phyloP scores from a whole-genome alignment of 2,888 invertebrate genomes.

The Serrognathus titanus region DNA sequence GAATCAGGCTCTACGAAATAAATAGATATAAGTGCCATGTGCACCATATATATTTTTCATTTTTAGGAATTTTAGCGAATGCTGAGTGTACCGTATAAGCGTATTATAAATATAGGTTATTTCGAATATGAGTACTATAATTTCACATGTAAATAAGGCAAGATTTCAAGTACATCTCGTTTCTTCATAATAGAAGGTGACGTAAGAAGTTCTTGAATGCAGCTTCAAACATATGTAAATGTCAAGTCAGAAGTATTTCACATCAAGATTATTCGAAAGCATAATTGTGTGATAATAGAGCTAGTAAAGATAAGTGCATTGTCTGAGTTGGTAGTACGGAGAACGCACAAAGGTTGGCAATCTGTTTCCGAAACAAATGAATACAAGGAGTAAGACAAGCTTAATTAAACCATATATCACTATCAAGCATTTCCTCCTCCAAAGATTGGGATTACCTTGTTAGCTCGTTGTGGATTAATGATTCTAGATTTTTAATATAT shows the following conservation, averaged over 20 bases:
- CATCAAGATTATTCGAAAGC: conserved; percentile 32
- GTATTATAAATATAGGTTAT: too few species aligned
- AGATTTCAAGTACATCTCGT: too few species aligned
- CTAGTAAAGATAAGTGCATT: conserved; percentile 35
- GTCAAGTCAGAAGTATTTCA: conserved; percentile 22
- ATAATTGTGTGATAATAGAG: conserved; percentile 39
- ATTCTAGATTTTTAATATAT: conserved; percentile 46
- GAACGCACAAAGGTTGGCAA: conserved; percentile 41
- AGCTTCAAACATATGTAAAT: conserved; percentile 31
- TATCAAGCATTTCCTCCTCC: conserved; percentile 38
- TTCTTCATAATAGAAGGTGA: too few species aligned
- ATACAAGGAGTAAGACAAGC: conserved; percentile 49
- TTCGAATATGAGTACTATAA: too few species aligned
- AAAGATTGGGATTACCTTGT: conserved; percentile 47
- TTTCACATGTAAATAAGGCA: too few species aligned
- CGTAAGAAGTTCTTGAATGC: too few species aligned
- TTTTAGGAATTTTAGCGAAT: too few species aligned
- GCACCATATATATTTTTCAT: too few species aligned
- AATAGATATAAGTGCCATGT: too few species aligned
- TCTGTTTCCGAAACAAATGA: conserved; percentile 50
- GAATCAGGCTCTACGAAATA: too few species aligned
- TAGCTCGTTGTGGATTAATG: conserved; percentile 46
- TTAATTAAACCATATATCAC: conserved; percentile 50
- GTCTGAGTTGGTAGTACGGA: conserved; percentile 35
- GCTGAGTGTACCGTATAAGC: too few species aligned